phyloP scores from a whole-genome alignment of 2,797 vertebrate genomes.

The Onychomys leucogaster region DNA sequence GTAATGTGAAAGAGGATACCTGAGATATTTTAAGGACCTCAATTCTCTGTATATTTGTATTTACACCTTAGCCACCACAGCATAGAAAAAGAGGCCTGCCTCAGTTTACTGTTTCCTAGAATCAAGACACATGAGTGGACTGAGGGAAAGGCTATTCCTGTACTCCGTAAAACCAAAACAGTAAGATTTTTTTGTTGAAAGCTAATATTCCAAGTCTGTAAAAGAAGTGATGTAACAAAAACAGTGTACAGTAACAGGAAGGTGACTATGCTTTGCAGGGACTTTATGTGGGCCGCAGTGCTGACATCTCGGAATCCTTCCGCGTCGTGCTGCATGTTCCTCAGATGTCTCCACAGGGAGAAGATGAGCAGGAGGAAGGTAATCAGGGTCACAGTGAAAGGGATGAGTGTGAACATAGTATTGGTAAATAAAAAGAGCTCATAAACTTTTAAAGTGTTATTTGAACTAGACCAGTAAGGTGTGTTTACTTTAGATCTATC shows the following conservation, averaged over 20 bases:
- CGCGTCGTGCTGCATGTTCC: not conserved
- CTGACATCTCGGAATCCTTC: not conserved
- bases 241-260: not conserved
- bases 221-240: not conserved
- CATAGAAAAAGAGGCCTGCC: not conserved
- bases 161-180: not conserved
- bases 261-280: not conserved
- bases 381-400: not conserved
- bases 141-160: not conserved
- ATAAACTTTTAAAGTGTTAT: not conserved
- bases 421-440: not conserved
- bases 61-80: not conserved
- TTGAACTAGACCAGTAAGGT: not conserved
- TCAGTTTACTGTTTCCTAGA: not conserved
- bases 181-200: not conserved
- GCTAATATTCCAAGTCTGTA: not conserved
- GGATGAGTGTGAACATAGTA: not conserved
- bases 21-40: not conserved
- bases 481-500: not conserved
- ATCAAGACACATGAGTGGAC: not conserved
- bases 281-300: not conserved
- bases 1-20: not conserved
- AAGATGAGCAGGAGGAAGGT: not conserved
- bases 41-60: not conserved
- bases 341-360: not conserved